These are phyloP conservation scores for Geotrypetes seraphini DNA, from an alignment of 2,797 vertebrate genomes.

Conservation along the genomic window DNA sequence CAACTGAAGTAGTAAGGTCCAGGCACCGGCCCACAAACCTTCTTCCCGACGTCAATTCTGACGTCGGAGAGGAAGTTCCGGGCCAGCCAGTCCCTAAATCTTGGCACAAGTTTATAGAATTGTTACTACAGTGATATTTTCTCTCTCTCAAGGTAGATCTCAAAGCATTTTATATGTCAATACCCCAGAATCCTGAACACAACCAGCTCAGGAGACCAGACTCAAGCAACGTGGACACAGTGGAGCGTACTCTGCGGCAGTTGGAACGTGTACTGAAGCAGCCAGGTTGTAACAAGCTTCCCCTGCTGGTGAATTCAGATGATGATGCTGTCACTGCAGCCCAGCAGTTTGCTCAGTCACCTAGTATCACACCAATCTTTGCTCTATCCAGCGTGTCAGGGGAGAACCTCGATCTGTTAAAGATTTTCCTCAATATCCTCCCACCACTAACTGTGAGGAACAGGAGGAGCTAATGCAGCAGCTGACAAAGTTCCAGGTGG, in stretches of 20 bases:
- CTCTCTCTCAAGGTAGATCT: too few species aligned
- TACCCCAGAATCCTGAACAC: too few species aligned
- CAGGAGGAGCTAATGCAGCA: slow-evolving; percentile 98
- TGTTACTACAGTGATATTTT: too few species aligned
- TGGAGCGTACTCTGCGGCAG: slow-evolving; percentile 86
- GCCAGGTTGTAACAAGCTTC: slow-evolving; percentile 92
- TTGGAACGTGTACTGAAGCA: slow-evolving; percentile 86
- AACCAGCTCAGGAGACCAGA: too few species aligned
- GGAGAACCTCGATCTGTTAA: slow-evolving; percentile 85
- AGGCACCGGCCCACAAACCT: too few species aligned
- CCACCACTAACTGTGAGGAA: slow-evolving; percentile 93
- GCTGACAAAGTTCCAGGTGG: slow-evolving; percentile 95
- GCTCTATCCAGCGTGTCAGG: slow-evolving; percentile 90
- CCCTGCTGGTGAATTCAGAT: slow-evolving; percentile 70
- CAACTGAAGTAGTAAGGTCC: too few species aligned
- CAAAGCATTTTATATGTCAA: too few species aligned
- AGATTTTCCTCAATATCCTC: slow-evolving; percentile 93
- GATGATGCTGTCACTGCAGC: slow-evolving; percentile 90
- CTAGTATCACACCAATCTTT: slow-evolving; percentile 93
- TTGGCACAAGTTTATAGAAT: too few species aligned
- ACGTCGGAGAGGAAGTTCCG: too few species aligned
- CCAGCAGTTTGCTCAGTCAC: slow-evolving; percentile 86
- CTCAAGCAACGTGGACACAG: too few species aligned
- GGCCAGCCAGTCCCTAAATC: too few species aligned
- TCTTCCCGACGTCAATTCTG: too few species aligned